Evolutionary conservation across 2,888 invertebrate species (phyloP).

Genomic region (Syrphus vitripennis): DNA sequence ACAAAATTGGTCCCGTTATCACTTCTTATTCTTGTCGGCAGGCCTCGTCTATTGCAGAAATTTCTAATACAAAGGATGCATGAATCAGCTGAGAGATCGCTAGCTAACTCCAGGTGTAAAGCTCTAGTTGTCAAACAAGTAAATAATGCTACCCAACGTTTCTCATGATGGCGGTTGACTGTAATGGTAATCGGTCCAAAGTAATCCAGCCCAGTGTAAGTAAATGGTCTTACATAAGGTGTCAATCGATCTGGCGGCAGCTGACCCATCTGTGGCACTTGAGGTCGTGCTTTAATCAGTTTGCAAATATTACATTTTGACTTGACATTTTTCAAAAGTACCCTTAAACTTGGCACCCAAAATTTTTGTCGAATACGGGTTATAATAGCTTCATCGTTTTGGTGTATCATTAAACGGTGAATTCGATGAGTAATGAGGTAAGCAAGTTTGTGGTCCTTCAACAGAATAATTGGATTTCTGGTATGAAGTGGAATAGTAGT

Average conservation of each 20-base stretch:
- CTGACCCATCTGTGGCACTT: neutral
- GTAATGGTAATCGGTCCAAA: neutral
- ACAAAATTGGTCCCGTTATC: neutral
- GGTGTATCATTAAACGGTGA: neutral
- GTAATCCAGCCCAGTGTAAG: neutral
- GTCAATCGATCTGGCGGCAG: neutral
- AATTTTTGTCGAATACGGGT: neutral
- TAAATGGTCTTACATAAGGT: neutral
- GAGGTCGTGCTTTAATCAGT: neutral
- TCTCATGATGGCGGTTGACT: neutral
- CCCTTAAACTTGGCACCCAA: neutral
- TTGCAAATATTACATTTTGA: neutral
- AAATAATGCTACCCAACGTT: neutral
- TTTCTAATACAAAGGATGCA: neutral
- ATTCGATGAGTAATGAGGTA: neutral
- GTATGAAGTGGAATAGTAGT: neutral
- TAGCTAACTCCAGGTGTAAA: neutral
- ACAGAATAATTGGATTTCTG: neutral
- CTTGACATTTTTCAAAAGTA: neutral
- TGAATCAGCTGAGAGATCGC: neutral
- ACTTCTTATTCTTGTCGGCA: neutral
- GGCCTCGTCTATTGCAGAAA: neutral
- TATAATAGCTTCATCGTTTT: neutral
- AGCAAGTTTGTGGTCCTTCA: neutral
- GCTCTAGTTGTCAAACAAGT: neutral